phyloP scores from a whole-genome alignment of 2,113 vertebrate genomes.

The Pangasianodon hypophthalmus region DNA sequence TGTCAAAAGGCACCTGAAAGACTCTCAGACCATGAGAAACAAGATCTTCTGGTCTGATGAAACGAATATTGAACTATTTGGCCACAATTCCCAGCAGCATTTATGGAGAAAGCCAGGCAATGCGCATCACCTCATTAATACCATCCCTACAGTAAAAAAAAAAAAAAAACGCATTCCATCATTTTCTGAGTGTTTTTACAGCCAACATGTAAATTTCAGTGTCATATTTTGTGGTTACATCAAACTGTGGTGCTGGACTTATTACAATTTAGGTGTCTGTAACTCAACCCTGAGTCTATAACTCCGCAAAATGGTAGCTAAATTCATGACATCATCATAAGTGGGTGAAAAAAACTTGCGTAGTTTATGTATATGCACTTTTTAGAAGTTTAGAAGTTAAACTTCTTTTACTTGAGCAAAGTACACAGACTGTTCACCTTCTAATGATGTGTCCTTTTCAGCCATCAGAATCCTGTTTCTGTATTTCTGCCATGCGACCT shows the following conservation, averaged over 20 bases:
- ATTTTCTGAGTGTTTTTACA: background rate
- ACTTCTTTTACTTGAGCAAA: background rate
- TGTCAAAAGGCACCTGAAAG: background rate
- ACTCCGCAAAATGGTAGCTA: background rate
- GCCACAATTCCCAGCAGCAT: background rate
- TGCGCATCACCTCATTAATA: background rate
- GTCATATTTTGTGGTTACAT: background rate
- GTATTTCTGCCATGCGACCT: constrained; percentile 7
- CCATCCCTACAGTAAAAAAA: too few relatives aligned
- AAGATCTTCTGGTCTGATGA: background rate
- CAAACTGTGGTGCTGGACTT: background rate
- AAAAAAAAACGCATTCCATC: background rate
- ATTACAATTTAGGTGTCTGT: background rate
- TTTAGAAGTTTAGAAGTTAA: constrained; percentile 4
- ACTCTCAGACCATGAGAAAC: background rate
- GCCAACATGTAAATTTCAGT: background rate
- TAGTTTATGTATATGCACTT: background rate
- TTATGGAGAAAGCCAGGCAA: background rate
- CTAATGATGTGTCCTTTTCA: background rate
- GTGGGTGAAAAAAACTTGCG: background rate
- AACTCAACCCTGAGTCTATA: background rate
- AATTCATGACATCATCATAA: background rate
- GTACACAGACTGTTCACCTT: background rate
- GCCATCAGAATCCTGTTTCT: background rate
- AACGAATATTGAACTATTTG: background rate